These are phyloP conservation scores for Hippocampus zosterae DNA, from an alignment of 2,113 vertebrate genomes.

Conservation along the genomic window DNA sequence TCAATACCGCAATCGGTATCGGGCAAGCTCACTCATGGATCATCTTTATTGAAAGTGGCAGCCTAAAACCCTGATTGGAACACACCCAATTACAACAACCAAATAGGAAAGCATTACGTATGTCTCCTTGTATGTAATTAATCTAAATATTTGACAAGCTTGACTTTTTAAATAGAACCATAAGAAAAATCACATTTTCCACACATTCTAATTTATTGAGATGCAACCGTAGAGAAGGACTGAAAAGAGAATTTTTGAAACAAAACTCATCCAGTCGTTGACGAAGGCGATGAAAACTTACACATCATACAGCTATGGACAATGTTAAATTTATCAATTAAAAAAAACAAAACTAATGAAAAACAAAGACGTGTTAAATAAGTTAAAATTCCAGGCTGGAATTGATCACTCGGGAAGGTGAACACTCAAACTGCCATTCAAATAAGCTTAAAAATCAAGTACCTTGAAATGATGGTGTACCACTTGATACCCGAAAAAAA, in stretches of 20 bases:
- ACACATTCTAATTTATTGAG: neutral
- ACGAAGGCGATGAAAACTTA: neutral
- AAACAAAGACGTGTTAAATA: neutral
- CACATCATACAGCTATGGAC: neutral
- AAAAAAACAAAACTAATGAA: neutral
- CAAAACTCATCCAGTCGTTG: neutral
- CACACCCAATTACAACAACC: no score
- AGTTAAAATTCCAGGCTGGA: neutral
- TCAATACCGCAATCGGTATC: no score
- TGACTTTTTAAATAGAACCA: neutral
- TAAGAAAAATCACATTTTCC: neutral
- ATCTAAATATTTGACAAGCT: neutral
- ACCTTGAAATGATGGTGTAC: neutral
- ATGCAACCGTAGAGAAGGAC: conserved; percentile 1
- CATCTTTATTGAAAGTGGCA: no score
- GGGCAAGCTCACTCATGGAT: no score
- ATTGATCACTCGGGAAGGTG: neutral
- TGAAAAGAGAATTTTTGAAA: neutral
- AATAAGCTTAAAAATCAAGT: neutral
- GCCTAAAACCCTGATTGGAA: no score
- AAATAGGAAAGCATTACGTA: neutral
- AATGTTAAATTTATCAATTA: neutral
- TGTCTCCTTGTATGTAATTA: neutral
- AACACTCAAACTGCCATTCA: neutral
- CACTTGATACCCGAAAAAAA: neutral